Conservation (phyloP, 2,113 vertebrate species). For the Terrapene triunguis region DNA sequence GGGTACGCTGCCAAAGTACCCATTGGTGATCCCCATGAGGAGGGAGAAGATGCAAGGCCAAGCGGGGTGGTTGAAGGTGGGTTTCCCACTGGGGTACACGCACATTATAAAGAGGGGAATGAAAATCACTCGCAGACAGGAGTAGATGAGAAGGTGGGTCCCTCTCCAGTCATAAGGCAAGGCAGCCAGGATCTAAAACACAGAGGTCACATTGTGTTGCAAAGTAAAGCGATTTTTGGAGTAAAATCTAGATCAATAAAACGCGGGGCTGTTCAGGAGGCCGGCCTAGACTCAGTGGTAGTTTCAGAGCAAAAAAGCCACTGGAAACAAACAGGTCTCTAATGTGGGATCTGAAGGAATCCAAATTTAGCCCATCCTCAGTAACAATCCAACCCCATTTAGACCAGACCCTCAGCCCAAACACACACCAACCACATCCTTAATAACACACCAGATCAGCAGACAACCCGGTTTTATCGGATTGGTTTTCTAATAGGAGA, state of each 20-base stretch:
- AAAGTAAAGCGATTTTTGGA: fast-evolving
- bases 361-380: fast-evolving
- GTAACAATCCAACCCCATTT: background rate
- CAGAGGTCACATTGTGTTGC: fast-evolving
- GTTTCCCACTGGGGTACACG: slow-evolving; percentile 87
- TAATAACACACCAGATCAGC: background rate
- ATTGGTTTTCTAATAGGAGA: background rate
- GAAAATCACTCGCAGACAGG: slow-evolving; percentile 92
- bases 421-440: background rate
- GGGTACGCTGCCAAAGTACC: slow-evolving; percentile 96
- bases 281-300: background rate
- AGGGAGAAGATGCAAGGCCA: slow-evolving; percentile 98
- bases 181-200: slow-evolving; percentile 91
- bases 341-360: background rate
- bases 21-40: slow-evolving; percentile 96
- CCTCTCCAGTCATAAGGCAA: slow-evolving; percentile 94
- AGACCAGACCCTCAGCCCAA: background rate
- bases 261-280: background rate
- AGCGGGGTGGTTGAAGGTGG: slow-evolving; percentile 91
- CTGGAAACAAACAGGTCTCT: fast-evolving
- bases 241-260: background rate
- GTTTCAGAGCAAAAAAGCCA: background rate
- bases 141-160: slow-evolving; percentile 90
- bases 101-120: slow-evolving; percentile 99
- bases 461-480: background rate